phyloP scores from a whole-genome alignment of 2,797 vertebrate genomes.

The Rhinophrynus dorsalis region DNA sequence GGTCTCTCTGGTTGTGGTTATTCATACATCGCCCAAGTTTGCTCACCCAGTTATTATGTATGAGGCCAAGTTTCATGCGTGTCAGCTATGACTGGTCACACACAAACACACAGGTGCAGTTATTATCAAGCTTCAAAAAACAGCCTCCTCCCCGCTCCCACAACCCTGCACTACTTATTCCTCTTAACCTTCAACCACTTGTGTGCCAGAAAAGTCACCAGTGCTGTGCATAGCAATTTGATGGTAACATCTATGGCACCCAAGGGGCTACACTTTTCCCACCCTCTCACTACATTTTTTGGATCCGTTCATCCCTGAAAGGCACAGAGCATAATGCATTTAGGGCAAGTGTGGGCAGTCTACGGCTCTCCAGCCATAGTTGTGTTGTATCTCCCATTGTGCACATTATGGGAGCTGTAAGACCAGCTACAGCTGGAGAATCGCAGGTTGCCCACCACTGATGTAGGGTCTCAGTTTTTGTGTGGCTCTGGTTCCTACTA shows the following conservation, averaged over 20 bases:
- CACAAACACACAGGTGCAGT: conserved; percentile 46
- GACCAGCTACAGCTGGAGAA: too few species aligned
- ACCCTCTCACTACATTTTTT: neutral
- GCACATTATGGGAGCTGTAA: too few species aligned
- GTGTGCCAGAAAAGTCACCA: too few species aligned
- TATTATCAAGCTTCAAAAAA: conserved; percentile 40
- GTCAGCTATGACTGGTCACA: conserved; percentile 51
- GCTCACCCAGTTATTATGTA: conserved; percentile 49
- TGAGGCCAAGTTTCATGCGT: conserved; percentile 49
- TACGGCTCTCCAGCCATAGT: too few species aligned
- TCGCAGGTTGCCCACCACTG: too few species aligned
- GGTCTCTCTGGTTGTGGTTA: conserved; percentile 5
- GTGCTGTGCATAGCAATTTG: too few species aligned
- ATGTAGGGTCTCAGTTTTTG: too few species aligned
- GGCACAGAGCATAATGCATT: conserved; percentile 12
- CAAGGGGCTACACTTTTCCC: neutral
- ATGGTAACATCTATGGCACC: too few species aligned
- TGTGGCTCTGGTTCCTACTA: neutral
- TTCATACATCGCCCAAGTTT: conserved; percentile 45
- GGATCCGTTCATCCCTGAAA: conserved; percentile 12
- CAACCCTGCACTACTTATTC: conserved; percentile 6
- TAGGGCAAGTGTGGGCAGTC: too few species aligned
- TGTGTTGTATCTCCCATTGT: neutral
- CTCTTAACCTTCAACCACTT: neutral
- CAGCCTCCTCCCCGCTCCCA: conserved; percentile 47